Base-by-base conservation (phyloP, 2,888 invertebrate species). In the Phengaris alcon region DNA sequence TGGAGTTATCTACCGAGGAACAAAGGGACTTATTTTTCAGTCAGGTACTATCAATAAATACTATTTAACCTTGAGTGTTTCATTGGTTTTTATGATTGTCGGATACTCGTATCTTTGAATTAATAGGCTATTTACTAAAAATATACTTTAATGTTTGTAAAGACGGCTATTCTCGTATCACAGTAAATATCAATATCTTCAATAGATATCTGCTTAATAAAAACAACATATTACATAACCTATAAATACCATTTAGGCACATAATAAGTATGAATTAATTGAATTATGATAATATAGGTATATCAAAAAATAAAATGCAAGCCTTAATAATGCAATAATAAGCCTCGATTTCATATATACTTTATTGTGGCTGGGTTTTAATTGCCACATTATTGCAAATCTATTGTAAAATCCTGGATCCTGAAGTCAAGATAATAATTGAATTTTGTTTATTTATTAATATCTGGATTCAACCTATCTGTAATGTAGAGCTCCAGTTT, bases 21-120 rank as follows among this genome's bases (percentile, higher is more conserved):
- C 94, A 93, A 88, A 93, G 93, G 85, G 95, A 96, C 90, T 88
- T 87, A 82, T 96, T 96, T 93, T 96, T 96, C 90, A 94, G 94
- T 85, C 94, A 95, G 94, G 96, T 96, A 94, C 83, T 79, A 77
- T 90, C 87, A 84, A 87, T 90, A 90, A 89, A 90, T 88, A 89
- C 88, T 84, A 88, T 84, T 87, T 88, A 90, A 90, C 91, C 90
- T 93, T 93, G 92, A 90, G 79, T 79, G 77, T 76, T 75, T 52
- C 51, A 54, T 72, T 54, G 13, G 54, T 12, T 72, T 52, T 54
- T 35, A 22, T 12, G 12, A 13, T 72, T 72, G 22, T 35, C 6
- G 13, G 72, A 72, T 72, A 72, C n/a, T 54, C 7, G 3, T 70
- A 54, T 52, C 22, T 10, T 13, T 22, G 3, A 22, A 72, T 35